Percentiles rank a stretch among this genome's conserved stretches.
Conservation (phyloP, 2,797 vertebrate genomes). For the Melanotaenia pygmaea region DNA sequence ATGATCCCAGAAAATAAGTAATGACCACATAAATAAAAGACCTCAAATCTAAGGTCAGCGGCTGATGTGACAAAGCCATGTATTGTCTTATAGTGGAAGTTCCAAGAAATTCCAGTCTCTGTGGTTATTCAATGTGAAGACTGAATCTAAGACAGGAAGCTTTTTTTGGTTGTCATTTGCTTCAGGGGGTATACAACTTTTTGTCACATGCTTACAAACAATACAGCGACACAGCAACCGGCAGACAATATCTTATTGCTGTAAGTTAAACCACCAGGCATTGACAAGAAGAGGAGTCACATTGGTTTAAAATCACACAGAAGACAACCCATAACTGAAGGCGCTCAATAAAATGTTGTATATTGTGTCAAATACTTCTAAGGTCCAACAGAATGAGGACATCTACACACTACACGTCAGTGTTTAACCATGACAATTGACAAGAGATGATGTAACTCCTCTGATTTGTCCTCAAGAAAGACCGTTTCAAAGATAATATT, state of each 20-base stretch:
- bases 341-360: constrained; percentile 64
- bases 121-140: constrained; percentile 14
- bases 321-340: constrained; percentile 64
- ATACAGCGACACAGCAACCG: constrained; percentile 3
- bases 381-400: constrained; percentile 63
- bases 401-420: constrained; percentile 32
- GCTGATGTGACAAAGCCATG: constrained; percentile 14
- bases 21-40: not conserved
- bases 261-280: constrained; percentile 26
- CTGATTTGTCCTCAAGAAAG: constrained; percentile 32
- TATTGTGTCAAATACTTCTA: constrained; percentile 57
- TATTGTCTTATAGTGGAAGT: constrained; percentile 7
- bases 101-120: constrained; percentile 14
- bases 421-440: constrained; percentile 25
- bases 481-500: constrained; percentile 20
- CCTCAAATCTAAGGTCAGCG: not conserved
- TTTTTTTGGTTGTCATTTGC: not conserved
- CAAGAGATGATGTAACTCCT: not conserved
- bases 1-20: constrained; percentile 13
- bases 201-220: constrained; percentile 40
- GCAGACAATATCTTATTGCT: constrained; percentile 28
- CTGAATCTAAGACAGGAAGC: not conserved
- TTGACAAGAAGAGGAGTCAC: constrained; percentile 15
- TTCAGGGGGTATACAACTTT: constrained; percentile 21
- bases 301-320: constrained; percentile 27